A percentile compares a stretch with the other conserved stretches of the same genome.
Evolutionary conservation across 1,140 invertebrate genomes (phyloP).

Genomic region (Drosophila nebulosa): DNA sequence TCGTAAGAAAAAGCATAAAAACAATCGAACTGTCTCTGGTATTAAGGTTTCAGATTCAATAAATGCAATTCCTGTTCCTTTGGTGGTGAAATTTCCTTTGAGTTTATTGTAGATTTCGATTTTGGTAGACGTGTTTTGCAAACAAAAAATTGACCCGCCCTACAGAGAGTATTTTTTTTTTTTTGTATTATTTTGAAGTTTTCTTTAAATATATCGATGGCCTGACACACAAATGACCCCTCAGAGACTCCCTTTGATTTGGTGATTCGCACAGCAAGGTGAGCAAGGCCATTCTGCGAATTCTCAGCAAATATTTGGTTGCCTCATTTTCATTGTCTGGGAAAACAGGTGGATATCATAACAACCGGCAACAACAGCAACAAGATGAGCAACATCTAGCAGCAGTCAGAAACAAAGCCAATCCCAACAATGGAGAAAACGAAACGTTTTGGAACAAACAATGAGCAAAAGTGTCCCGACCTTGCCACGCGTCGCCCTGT

Average conservation of each 20-base stretch:
- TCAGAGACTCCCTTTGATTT: background rate
- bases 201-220: background rate
- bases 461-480: background rate
- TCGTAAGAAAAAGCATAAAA: too few species aligned
- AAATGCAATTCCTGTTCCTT: too few species aligned
- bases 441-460: background rate
- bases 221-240: background rate
- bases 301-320: background rate
- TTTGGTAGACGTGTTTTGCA: too few species aligned
- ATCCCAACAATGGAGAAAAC: background rate
- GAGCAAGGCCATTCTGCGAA: background rate
- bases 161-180: too few species aligned
- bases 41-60: too few species aligned
- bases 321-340: background rate
- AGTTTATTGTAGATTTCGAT: too few species aligned
- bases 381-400: background rate
- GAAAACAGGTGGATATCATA: conserved; percentile 59
- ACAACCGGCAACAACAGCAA: conserved; percentile 10
- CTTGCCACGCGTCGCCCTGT: background rate
- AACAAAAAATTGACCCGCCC: too few species aligned
- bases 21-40: too few species aligned
- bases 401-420: background rate
- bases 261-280: background rate
- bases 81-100: too few species aligned
- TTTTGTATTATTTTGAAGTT: too few species aligned